A percentile compares a stretch with the other conserved stretches of the same genome.
These are phyloP conservation scores for Odontocolon sp. DNA, from an alignment of 2,888 invertebrate species.

Conservation along the genomic window DNA sequence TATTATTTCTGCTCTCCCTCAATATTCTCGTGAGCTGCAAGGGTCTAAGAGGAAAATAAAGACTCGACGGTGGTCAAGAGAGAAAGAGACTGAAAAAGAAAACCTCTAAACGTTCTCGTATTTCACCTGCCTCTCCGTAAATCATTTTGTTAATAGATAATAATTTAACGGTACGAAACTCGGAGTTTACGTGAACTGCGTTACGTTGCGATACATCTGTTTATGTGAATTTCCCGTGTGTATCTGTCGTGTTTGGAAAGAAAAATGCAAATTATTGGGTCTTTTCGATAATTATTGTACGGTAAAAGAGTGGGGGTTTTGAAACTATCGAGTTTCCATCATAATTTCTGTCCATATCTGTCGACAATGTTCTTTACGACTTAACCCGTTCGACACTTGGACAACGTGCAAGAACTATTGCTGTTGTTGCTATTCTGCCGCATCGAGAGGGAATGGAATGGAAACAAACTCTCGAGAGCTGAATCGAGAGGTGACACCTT, in stretches of 20 bases:
- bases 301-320: background rate
- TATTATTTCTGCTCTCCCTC: slow-evolving; percentile 31
- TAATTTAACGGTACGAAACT: slow-evolving; percentile 36
- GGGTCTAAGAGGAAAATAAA: slow-evolving; percentile 21
- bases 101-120: slow-evolving; percentile 29
- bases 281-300: slow-evolving; percentile 30
- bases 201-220: background rate
- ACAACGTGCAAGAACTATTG: slow-evolving; percentile 17
- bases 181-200: background rate
- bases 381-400: slow-evolving; percentile 21
- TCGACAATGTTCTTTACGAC: slow-evolving; percentile 46
- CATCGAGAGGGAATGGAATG: slow-evolving; percentile 20
- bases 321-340: slow-evolving; percentile 20
- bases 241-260: background rate
- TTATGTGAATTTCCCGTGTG: background rate
- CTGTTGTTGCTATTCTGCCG: background rate
- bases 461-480: slow-evolving; percentile 50
- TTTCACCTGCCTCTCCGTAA: slow-evolving; percentile 25
- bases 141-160: slow-evolving; percentile 45
- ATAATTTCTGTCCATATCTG: slow-evolving; percentile 30
- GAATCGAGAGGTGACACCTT: slow-evolving; percentile 60
- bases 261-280: background rate
- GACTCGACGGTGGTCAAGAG: slow-evolving; percentile 16
- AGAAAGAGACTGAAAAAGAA: slow-evolving; percentile 3
- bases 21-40: slow-evolving; percentile 24